Conservation (phyloP, 2,888 invertebrate species). For the Lithophane semibrunnea region DNA sequence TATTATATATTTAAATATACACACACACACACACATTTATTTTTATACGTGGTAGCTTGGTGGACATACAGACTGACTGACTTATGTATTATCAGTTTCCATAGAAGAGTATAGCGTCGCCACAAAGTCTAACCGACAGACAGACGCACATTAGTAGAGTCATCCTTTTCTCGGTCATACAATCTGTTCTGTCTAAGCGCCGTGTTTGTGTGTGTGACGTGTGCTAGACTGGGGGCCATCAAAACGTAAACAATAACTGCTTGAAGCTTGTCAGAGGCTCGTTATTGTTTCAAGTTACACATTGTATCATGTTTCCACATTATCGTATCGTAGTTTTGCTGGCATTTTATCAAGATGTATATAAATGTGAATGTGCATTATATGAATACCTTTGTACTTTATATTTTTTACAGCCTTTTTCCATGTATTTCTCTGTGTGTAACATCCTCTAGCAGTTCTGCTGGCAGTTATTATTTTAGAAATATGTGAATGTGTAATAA, state of each 20-base stretch:
- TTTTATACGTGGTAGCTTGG: background rate
- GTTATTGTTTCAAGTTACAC: too few species aligned
- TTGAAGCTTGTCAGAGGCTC: too few species aligned
- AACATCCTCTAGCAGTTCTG: too few species aligned
- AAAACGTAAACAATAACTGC: too few species aligned
- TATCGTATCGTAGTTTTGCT: background rate
- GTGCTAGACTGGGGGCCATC: background rate
- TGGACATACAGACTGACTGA: background rate
- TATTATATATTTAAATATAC: background rate
- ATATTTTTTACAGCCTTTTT: too few species aligned
- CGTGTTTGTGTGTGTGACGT: background rate
- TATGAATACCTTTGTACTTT: too few species aligned
- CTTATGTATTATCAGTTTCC: background rate
- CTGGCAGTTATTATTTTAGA: too few species aligned
- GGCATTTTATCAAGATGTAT: background rate
- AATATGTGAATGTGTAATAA: too few species aligned
- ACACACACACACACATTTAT: background rate
- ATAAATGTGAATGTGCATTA: too few species aligned
- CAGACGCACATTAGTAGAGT: background rate
- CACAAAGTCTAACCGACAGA: constrained; percentile 2
- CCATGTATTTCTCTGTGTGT: too few species aligned
- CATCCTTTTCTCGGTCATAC: background rate
- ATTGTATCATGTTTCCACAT: too few species aligned
- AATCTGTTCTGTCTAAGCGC: background rate
- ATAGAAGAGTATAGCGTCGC: background rate